These are phyloP conservation scores for Rhyacophila evoluta DNA, from an alignment of 2,888 invertebrate species.

Conservation along the genomic window DNA sequence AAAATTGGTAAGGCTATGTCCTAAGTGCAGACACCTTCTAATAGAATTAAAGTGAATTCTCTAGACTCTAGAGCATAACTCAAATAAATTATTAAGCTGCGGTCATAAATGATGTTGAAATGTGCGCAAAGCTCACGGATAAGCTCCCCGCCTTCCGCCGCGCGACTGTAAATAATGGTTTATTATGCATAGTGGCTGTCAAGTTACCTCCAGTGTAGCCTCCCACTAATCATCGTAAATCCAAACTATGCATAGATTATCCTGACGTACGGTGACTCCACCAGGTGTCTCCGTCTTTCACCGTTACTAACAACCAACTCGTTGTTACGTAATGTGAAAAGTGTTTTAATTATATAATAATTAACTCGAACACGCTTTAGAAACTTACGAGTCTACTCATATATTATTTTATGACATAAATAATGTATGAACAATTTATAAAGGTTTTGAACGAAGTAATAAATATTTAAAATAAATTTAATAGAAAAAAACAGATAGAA, in stretches of 20 bases:
- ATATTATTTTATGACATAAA: too few species aligned
- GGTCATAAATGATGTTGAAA: constrained; percentile 32
- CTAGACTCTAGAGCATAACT: not conserved
- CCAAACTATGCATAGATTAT: constrained; percentile 42
- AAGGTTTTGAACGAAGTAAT: too few species aligned
- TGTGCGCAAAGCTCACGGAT: constrained; percentile 30
- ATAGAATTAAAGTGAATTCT: not conserved
- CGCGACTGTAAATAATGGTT: constrained; percentile 37
- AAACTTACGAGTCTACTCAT: too few species aligned
- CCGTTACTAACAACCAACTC: not conserved
- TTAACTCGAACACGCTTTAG: too few species aligned
- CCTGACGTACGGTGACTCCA: constrained; percentile 41
- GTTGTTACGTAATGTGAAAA: not conserved
- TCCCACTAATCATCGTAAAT: constrained; percentile 48
- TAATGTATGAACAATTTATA: too few species aligned
- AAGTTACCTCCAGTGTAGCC: constrained; percentile 29
- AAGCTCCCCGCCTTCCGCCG: constrained; percentile 31
- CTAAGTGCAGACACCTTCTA: not conserved
- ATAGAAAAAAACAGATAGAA: too few species aligned
- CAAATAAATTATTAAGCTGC: not conserved
- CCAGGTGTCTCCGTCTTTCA: not conserved
- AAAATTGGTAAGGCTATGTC: too few species aligned
- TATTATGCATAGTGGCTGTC: constrained; percentile 42
- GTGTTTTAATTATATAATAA: not conserved
- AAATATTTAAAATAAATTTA: too few species aligned